Evolutionary conservation across 2,113 vertebrate genomes (phyloP).

Genomic region (Synodontis membranacea): DNA sequence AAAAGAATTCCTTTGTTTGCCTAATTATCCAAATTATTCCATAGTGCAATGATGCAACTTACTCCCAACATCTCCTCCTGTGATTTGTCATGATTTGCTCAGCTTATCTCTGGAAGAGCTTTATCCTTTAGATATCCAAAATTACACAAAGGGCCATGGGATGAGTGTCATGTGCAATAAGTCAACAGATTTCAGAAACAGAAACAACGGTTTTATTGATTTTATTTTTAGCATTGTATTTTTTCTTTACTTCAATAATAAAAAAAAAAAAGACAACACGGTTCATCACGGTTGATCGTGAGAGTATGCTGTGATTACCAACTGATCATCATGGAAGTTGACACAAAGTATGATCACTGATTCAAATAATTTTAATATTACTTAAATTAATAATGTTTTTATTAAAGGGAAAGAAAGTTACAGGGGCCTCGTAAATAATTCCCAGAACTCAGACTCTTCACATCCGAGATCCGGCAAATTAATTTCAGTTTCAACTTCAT

Average conservation of each 20-base stretch:
- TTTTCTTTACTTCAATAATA: not conserved
- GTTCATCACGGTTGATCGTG: not conserved
- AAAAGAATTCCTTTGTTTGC: not conserved
- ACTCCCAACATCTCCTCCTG: not conserved
- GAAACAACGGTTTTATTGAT: not conserved
- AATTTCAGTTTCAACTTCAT: not conserved
- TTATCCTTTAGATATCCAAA: not conserved
- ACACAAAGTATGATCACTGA: not conserved
- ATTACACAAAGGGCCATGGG: not conserved
- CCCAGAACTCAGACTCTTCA: not conserved
- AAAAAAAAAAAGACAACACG: not conserved
- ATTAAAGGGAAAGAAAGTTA: not conserved
- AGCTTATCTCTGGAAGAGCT: not conserved
- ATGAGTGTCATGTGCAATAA: not conserved
- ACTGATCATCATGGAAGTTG: not conserved
- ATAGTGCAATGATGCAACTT: not conserved
- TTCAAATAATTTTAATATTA: not conserved
- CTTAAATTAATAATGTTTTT: not conserved
- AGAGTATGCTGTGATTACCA: not conserved
- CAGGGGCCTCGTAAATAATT: not conserved
- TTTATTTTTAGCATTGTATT: not conserved
- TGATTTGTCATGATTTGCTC: not conserved
- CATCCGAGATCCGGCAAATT: not conserved
- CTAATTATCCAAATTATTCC: not conserved
- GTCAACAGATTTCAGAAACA: not conserved